These are phyloP conservation scores for Allolobophora icterica DNA, from an alignment of 2,888 invertebrate genomes.

Conservation along the genomic window DNA sequence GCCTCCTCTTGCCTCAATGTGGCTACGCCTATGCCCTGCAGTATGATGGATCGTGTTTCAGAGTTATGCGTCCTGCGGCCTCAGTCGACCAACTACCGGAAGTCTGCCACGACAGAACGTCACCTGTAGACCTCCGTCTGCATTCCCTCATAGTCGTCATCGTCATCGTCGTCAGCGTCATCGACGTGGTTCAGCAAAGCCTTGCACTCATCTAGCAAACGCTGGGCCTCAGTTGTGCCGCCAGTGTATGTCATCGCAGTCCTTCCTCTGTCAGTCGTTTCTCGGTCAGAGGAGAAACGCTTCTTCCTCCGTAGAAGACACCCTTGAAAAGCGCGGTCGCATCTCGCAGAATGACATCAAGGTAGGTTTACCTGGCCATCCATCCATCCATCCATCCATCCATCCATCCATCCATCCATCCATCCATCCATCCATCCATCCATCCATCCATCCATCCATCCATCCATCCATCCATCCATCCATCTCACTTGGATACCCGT, in stretches of 20 bases:
- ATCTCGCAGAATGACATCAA: neutral
- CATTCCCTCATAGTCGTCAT: neutral
- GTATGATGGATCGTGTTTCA: too few relatives aligned
- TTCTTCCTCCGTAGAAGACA: neutral
- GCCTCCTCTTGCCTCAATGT: too few relatives aligned
- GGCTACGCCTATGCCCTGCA: too few relatives aligned
- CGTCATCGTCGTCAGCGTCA: neutral
- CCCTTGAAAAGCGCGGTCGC: neutral
- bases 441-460: too few relatives aligned
- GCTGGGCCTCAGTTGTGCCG: neutral
- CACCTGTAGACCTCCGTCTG: neutral
- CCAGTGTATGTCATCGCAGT: neutral
- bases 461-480: too few relatives aligned
- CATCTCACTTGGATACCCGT: too few relatives aligned
- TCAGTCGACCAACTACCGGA: neutral
- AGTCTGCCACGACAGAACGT: neutral
- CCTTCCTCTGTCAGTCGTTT: neutral
- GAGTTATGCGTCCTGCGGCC: neutral
- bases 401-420: too few relatives aligned
- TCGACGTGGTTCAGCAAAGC: neutral
- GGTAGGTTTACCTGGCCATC: neutral
- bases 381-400: too few relatives aligned
- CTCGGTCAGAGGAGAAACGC: neutral
- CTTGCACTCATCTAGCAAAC: neutral
- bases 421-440: too few relatives aligned